Base-by-base conservation (phyloP, 2,113 vertebrate species). In the Pandion haliaetus region DNA sequence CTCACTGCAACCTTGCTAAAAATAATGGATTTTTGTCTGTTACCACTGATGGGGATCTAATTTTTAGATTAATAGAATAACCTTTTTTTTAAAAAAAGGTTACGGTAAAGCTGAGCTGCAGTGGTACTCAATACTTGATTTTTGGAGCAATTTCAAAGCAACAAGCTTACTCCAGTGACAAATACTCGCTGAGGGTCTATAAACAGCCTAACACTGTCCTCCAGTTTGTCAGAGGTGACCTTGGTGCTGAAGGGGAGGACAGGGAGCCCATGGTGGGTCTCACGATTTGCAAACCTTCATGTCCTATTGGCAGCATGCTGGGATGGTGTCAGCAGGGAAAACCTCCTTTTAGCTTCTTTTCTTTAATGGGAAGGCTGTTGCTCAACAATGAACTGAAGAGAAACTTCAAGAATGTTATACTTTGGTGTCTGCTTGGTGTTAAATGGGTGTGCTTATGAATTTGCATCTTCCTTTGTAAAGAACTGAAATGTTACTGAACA, bases 381-480 rank as follows among this genome's bases (percentile, higher is more conserved):
- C 38, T 85, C 25, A 36, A 42, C 42, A 32, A 0, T 2, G 24
- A 95, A 12, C 20, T n/a, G 66, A 72, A 57, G 15, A 45, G 36
- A 10, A 59, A 3, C n/a, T 26, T 57, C 17, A 24, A 2, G 14
- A 3, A 16, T 5, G 42, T 38, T 61, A 3, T 24, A 1, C 26
- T 73, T 17, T 4, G 3, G 17, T 66, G 29, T 77, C 50, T 71
- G 42, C 7, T 32, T 11, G 54, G 26, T 77, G 24, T 82, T 78
- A 44, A 77, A 32, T 50, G 1, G 2, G 17, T 23, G 31, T 4
- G 3, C 1, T 0, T 36, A 2, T 84, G 79, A 59, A 42, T 80
- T 86, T 86, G 12, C 32, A 38, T 82, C 59, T 86, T 76, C 69
- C 17, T 47, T 10, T 57, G 14, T 42, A 2, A 63, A 32, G 32